Evolutionary conservation across 2,888 invertebrate genomes (phyloP), one percentile per base, ranked within the genome.

Genomic region (Caenorhabditis sp.): DNA sequence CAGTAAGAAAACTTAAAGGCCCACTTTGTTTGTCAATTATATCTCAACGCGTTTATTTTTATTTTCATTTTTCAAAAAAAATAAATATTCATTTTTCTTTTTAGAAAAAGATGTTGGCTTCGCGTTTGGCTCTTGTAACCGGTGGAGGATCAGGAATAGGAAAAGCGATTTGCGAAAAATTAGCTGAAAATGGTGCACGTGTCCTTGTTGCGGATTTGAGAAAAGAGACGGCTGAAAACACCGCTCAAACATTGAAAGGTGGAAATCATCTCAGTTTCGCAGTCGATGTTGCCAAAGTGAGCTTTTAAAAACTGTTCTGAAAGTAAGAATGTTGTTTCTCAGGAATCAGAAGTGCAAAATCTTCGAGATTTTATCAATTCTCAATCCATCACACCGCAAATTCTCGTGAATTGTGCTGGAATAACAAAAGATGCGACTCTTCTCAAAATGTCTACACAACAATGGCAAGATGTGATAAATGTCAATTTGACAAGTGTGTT

Each of bases 71-170:
- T 31, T 31, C 31, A 31, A 31, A 10, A 31, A 27, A 27, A 52
- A 21, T 10, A 20, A 50, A 50, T 50, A 10, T 50, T 50, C 17
- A 17, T 50, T 50, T 14, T n/a, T 52, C 4, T 52, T 52, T 43
- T 10, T 14, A 7, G 14, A 3, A 43, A 43, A 43, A 43, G 14
- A 43, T 43, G 43, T 17, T 43, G 43, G 7, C 43, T 43, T 52
- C 62, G 10, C 23, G 23, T 27, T 12, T 62, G 1, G 52, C 62
- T 10, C n/a, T 62, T 36, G 62, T 62, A 17, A 62, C 62, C n/a
- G 62, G 62, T 53, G 23, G 93, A 58, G 95, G 94, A 1, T 93
- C 94, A 68, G 96, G 95, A n/a, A 94, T 96, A 75, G 96, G 96
- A 0, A 91, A 93, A 84, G 93, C 94, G 59, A 92, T 93, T 31